These are phyloP conservation scores for Loriculus beryllinus DNA, from an alignment of 2,797 vertebrate species.

Conservation along the genomic window DNA sequence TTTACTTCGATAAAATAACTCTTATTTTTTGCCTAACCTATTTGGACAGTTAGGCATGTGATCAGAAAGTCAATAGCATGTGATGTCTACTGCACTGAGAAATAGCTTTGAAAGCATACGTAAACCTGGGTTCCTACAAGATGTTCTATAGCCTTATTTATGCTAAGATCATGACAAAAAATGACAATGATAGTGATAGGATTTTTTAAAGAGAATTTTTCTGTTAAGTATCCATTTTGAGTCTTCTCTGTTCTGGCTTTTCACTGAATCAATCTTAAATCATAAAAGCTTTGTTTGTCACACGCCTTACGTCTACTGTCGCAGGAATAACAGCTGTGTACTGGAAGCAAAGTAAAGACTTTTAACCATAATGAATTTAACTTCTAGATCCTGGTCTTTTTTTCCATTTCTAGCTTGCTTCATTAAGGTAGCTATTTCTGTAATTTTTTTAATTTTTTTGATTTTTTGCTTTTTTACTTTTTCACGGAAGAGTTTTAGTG, in stretches of 20 bases:
- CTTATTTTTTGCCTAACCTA: not conserved
- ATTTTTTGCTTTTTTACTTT: not conserved
- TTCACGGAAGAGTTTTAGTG: not conserved
- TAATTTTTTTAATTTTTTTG: not conserved
- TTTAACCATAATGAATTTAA: not conserved
- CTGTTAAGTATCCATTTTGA: not conserved
- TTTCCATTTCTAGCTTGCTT: not conserved
- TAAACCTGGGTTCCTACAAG: not conserved
- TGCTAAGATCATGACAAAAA: not conserved
- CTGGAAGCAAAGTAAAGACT: not conserved
- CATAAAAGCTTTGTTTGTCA: not conserved
- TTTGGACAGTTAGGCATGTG: not conserved
- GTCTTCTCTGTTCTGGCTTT: not conserved
- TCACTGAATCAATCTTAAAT: not conserved
- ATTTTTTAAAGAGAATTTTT: not conserved
- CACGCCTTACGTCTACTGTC: not conserved
- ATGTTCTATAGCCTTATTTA: not conserved
- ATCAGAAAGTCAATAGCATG: not conserved
- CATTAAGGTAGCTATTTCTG: not conserved
- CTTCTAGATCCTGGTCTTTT: not conserved
- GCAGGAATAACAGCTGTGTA: not conserved
- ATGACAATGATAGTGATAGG: rapidly evolving
- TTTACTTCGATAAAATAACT: not conserved
- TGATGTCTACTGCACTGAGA: not conserved
- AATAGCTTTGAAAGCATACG: not conserved